Base-by-base conservation (phyloP, 1,140 invertebrate genomes). In the Drosophila sturtevanti region DNA sequence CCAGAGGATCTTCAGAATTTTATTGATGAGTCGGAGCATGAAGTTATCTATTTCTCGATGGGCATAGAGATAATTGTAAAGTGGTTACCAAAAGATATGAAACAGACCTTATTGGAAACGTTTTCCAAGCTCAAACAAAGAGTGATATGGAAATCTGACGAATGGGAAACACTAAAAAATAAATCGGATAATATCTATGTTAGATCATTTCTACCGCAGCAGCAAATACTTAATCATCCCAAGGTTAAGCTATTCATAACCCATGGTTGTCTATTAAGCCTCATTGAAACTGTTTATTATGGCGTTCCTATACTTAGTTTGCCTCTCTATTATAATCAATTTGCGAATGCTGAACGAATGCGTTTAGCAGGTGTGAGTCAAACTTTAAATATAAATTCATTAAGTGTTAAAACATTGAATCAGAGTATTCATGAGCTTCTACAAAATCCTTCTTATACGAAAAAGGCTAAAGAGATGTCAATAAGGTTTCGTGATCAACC, bases 161-260 rank as follows among this genome's bases (percentile, higher is more conserved):
- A 59, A 3, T 72, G 16, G 14, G 41, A 78, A 22, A 59, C 14
- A 1, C 31, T 92, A 16, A 68, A 79, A 5, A 82, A 87, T 48
- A 81, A 90, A 31, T 67, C 65, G 74, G 77, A 93, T 0, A 97
- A 96, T 89, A 94, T 97, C 0, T 94, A 94, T 81, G 89, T 95
- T 0, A 94, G 93, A 1, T 92, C 21, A 0, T 91, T 91, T 90
- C 44, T 94, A 10, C 93, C 94, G 0, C 94, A n/a, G n/a, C n/a
- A n/a, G n/a, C 92, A 93, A 52, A 55, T 94, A 1, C 65, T 94
- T 48, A 92, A 91, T 34, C 89, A 92, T 75, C 70, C 90, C 6
- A 91, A 92, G 14, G 85, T 91, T 0, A 91, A 89, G 51, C 63
- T 93, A 0, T 94, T 95, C 72, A 93, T 95, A 11, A 93, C 92